These are phyloP conservation scores for Heterodera schachtii DNA, from an alignment of 1,140 invertebrate genomes.

Conservation along the genomic window DNA sequence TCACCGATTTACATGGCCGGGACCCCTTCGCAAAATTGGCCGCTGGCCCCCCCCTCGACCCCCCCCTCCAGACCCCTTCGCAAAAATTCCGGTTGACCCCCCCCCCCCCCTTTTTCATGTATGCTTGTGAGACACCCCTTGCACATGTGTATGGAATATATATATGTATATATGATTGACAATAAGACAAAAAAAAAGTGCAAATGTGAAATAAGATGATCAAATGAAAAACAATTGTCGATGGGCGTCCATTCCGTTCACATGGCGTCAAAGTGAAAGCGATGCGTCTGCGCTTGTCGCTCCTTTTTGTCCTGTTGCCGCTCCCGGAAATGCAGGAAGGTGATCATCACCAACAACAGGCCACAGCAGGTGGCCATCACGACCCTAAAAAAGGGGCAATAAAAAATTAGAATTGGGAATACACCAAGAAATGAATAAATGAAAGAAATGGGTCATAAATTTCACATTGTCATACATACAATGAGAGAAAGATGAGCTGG, in stretches of 20 bases:
- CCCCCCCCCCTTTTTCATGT: too few species aligned
- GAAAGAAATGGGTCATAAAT: too few species aligned
- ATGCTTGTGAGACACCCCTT: too few species aligned
- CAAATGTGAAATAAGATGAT: not conserved
- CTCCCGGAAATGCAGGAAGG: slow-evolving; percentile 88
- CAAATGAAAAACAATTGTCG: not conserved
- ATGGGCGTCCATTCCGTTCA: slow-evolving; percentile 13
- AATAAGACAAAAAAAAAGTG: not conserved
- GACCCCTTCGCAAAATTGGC: too few species aligned
- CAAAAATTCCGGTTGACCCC: too few species aligned
- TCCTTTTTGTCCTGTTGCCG: slow-evolving; percentile 82
- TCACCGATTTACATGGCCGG: too few species aligned
- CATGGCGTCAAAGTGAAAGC: slow-evolving; percentile 56
- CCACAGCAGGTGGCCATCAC: slow-evolving; percentile 77
- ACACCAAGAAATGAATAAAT: too few species aligned
- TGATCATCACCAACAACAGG: slow-evolving; percentile 82
- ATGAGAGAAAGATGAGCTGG: slow-evolving; percentile 86
- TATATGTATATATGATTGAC: not conserved
- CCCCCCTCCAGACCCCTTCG: too few species aligned
- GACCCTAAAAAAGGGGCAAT: slow-evolving; percentile 11
- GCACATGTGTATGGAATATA: too few species aligned
- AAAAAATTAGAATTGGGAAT: not conserved
- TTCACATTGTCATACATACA: slow-evolving; percentile 66
- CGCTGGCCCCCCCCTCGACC: too few species aligned
- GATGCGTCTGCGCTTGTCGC: slow-evolving; percentile 53